Evolutionary conservation across 30 jellyfish, hydroid and myxozoan species (phyloP).

Genomic region (Catostylus mosaicus): DNA sequence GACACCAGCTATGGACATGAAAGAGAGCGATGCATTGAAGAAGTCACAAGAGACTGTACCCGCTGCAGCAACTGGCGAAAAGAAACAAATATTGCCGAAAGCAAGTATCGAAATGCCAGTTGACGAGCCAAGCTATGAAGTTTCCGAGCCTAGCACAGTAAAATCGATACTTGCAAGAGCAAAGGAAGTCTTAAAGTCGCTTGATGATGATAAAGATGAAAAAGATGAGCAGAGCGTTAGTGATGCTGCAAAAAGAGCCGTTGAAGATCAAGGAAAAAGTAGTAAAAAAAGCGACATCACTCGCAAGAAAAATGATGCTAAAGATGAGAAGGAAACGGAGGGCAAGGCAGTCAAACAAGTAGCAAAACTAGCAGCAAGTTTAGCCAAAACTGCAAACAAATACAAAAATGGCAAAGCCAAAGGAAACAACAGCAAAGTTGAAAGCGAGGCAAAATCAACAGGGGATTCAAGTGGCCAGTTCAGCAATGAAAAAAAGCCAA

Average conservation of each 20-base stretch:
- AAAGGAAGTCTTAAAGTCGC: slow-evolving; percentile 93
- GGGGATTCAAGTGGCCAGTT: slow-evolving; percentile 17
- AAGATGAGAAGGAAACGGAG: slow-evolving; percentile 39
- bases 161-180: slow-evolving; percentile 96
- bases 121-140: slow-evolving; percentile 73
- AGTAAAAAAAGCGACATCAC: slow-evolving; percentile 84
- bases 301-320: slow-evolving; percentile 32
- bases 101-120: slow-evolving; percentile 79
- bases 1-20: slow-evolving; percentile 82
- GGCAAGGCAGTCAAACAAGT: slow-evolving; percentile 84
- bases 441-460: not conserved
- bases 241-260: slow-evolving; percentile 12
- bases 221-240: not conserved
- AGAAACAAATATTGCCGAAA: slow-evolving; percentile 79
- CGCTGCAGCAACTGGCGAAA: slow-evolving; percentile 71
- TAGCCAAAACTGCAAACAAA: slow-evolving; percentile 74
- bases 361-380: slow-evolving; percentile 90
- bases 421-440: slow-evolving; percentile 9
- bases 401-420: slow-evolving; percentile 25
- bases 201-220: slow-evolving; percentile 81
- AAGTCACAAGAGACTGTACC: slow-evolving; percentile 79
- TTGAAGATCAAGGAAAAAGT: slow-evolving; percentile 21
- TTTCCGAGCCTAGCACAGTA: slow-evolving; percentile 92
- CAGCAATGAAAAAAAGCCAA: slow-evolving; percentile 67
- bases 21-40: slow-evolving; percentile 73